These are phyloP conservation scores for Autographa gamma DNA, from an alignment of 2,888 invertebrate genomes.

Conservation along the genomic window DNA sequence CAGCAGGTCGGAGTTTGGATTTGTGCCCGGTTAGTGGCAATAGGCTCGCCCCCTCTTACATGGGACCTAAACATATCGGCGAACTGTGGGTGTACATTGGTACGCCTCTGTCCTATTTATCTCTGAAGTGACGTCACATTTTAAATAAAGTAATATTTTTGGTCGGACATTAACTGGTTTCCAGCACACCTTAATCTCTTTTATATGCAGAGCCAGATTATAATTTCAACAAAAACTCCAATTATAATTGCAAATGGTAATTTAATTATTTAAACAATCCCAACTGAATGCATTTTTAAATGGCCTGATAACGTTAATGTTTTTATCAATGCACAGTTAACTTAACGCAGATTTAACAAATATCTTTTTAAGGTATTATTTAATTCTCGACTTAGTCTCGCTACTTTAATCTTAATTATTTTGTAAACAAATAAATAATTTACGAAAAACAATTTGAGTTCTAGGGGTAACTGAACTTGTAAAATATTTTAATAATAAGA, in stretches of 20 bases:
- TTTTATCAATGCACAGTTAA: background rate
- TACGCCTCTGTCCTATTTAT: no score
- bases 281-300: slow-evolving; percentile 11
- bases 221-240: slow-evolving; percentile 22
- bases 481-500: background rate
- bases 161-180: slow-evolving; percentile 11
- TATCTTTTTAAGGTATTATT: background rate
- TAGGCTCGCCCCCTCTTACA: no score
- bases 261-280: slow-evolving; percentile 26
- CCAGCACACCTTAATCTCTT: slow-evolving; percentile 22
- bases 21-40: no score
- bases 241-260: slow-evolving; percentile 42
- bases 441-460: background rate
- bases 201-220: slow-evolving; percentile 23
- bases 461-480: background rate
- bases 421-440: no score
- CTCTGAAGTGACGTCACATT: background rate
- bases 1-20: no score
- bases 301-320: background rate
- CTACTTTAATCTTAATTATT: background rate
- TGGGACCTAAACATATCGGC: no score
- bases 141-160: background rate
- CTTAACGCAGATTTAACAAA: background rate
- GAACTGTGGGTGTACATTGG: no score
- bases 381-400: background rate